Conservation (phyloP, 1,140 invertebrate species). For the Apis dorsata region DNA sequence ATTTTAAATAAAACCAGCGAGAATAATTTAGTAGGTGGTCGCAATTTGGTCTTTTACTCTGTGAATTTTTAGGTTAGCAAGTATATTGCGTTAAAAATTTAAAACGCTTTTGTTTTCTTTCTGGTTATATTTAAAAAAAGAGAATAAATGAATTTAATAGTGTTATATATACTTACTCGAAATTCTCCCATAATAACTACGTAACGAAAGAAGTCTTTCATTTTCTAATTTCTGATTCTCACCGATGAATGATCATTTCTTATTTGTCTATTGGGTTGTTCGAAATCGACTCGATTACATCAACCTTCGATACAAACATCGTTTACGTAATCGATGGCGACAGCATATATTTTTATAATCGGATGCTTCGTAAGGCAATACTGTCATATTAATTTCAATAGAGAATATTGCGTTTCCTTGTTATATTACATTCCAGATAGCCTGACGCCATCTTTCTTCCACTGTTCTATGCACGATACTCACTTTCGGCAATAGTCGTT, state of each 20-base stretch:
- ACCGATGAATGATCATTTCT: background rate
- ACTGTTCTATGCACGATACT: too few species aligned
- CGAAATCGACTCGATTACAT: background rate
- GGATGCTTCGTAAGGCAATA: conserved; percentile 45
- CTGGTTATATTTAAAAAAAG: too few species aligned
- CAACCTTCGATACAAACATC: background rate
- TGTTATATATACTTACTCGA: background rate
- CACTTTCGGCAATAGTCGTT: background rate
- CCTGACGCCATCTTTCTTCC: background rate
- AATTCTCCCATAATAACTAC: background rate
- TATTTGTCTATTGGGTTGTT: background rate
- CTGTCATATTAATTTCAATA: conserved; percentile 50
- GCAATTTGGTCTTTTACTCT: too few species aligned
- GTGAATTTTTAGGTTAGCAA: too few species aligned
- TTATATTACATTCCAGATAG: background rate
- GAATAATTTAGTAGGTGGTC: too few species aligned
- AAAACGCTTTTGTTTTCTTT: too few species aligned
- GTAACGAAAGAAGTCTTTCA: background rate
- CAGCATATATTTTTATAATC: conserved; percentile 34
- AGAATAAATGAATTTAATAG: too few species aligned
- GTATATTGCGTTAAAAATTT: too few species aligned
- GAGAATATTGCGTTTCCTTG: conserved; percentile 54
- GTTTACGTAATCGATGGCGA: conserved; percentile 46
- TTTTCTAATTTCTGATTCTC: background rate
- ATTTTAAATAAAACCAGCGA: too few species aligned